These are phyloP conservation scores for Teleopsis dalmanni DNA, from an alignment of 1,140 invertebrate species.

Conservation along the genomic window DNA sequence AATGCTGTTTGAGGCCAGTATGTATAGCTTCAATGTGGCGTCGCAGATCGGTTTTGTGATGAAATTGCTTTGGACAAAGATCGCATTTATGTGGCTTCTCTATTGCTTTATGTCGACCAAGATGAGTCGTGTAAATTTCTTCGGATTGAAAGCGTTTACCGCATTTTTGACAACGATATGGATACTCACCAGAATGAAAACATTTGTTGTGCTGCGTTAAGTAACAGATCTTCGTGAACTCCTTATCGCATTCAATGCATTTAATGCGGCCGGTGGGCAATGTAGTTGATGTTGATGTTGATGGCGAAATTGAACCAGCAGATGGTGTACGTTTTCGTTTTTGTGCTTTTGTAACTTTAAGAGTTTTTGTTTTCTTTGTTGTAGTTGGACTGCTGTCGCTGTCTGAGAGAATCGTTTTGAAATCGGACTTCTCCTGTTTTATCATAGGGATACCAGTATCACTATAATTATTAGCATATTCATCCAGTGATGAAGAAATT, in stretches of 20 bases:
- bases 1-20: constrained; percentile 71
- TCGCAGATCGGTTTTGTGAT: constrained; percentile 83
- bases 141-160: constrained; percentile 73
- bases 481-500: constrained; percentile 29
- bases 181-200: constrained; percentile 78
- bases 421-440: not conserved
- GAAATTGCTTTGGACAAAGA: constrained; percentile 78
- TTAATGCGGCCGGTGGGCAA: constrained; percentile 52
- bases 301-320: constrained; percentile 23
- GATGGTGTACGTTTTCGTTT: constrained; percentile 20
- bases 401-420: not conserved
- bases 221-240: constrained; percentile 80
- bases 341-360: constrained; percentile 1
- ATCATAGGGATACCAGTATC: constrained; percentile 3
- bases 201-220: constrained; percentile 84
- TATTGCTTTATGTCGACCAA: constrained; percentile 63
- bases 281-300: constrained; percentile 30
- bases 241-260: constrained; percentile 75
- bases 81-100: constrained; percentile 86
- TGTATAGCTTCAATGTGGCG: constrained; percentile 78
- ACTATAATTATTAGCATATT: constrained; percentile 12
- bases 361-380: not conserved
- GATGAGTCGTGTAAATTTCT: constrained; percentile 59
- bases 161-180: constrained; percentile 74
- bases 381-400: not conserved